phyloP scores from a whole-genome alignment of 2,113 vertebrate species.

The Pomatostomus ruficeps region DNA sequence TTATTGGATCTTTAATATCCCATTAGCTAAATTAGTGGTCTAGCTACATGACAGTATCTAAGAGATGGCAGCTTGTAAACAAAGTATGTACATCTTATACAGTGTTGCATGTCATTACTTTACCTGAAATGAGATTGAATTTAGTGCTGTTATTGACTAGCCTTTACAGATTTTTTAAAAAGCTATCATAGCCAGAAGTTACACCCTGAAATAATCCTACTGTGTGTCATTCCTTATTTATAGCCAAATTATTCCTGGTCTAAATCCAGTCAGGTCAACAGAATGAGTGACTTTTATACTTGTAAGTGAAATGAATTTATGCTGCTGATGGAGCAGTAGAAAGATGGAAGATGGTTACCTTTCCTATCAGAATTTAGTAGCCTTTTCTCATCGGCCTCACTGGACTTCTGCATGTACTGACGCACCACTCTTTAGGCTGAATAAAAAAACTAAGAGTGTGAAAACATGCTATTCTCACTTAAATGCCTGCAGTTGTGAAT shows the following conservation, averaged over 20 bases:
- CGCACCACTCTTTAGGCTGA: not conserved
- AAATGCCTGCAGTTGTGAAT: not conserved
- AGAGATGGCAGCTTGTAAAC: not conserved
- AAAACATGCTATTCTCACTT: not conserved
- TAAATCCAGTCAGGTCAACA: not conserved
- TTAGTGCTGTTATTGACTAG: not conserved
- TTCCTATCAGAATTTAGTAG: not conserved
- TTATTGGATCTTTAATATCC: not conserved
- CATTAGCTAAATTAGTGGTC: not conserved
- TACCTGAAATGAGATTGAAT: not conserved
- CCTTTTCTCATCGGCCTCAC: not conserved
- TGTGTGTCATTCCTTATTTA: not conserved
- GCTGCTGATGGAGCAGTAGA: not conserved
- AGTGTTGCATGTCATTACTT: not conserved
- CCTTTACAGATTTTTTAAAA: not conserved
- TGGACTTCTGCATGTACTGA: not conserved
- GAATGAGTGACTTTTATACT: not conserved
- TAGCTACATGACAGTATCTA: not conserved
- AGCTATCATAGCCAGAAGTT: not conserved
- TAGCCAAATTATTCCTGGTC: not conserved
- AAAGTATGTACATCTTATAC: not conserved
- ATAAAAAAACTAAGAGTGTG: not conserved
- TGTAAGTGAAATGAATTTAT: not conserved
- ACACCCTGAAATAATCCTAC: not conserved
- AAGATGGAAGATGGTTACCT: not conserved